These are phyloP conservation scores for Toxotes lorentzi DNA, from an alignment of 2,797 vertebrate species.

Conservation along the genomic window DNA sequence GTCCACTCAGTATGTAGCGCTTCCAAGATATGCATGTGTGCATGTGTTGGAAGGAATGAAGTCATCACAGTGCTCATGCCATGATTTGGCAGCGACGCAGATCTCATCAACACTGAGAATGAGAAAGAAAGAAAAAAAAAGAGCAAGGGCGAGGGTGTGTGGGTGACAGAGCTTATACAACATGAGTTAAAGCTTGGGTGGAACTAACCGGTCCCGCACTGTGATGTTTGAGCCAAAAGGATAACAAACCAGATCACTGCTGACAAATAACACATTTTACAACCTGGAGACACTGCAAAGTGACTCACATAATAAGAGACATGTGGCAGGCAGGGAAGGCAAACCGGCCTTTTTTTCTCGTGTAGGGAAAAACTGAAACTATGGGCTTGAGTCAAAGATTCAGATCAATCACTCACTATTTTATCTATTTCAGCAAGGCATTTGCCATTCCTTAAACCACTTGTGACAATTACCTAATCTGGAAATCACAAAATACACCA, in stretches of 20 bases:
- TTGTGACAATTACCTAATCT: neutral
- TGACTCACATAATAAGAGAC: constrained; percentile 54
- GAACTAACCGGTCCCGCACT: constrained; percentile 47
- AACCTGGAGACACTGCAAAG: constrained; percentile 44
- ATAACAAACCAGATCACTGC: constrained; percentile 53
- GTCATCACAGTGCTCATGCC: constrained; percentile 61
- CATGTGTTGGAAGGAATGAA: constrained; percentile 63
- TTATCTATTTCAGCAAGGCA: neutral
- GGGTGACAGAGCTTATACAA: constrained; percentile 54
- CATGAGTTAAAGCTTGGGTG: constrained; percentile 59
- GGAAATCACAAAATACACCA: neutral
- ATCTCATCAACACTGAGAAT: constrained; percentile 41
- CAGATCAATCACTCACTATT: neutral
- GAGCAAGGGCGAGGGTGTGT: constrained; percentile 2
- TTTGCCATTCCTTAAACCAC: no score
- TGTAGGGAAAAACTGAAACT: constrained; percentile 15
- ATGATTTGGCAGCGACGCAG: constrained; percentile 52
- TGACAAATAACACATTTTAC: constrained; percentile 62
- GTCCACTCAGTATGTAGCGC: constrained; percentile 31
- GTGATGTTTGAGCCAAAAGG: constrained; percentile 39
- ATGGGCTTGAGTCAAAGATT: neutral
- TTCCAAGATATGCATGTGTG: constrained; percentile 52
- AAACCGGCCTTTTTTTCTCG: neutral
- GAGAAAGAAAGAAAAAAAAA: constrained; percentile 9
- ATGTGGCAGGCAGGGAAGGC: constrained; percentile 15